Conservation (phyloP, 1,140 invertebrate species). For the Brachionus angularis region DNA sequence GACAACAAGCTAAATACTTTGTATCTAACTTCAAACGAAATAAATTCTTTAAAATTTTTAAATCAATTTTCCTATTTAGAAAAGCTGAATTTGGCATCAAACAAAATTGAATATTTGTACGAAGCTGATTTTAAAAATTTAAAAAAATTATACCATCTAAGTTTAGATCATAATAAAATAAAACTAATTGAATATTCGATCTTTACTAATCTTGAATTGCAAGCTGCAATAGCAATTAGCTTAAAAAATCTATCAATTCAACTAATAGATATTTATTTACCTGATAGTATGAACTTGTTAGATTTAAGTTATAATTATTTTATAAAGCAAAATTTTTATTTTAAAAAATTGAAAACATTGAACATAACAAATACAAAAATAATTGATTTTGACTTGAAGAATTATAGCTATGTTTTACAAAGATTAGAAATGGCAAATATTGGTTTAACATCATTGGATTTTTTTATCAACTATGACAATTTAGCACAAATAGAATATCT, state of each 20-base stretch:
- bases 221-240: too few species aligned
- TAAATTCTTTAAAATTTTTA: too few species aligned
- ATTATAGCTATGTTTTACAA: too few species aligned
- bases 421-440: constrained; percentile 22
- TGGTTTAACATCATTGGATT: neutral
- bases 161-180: neutral
- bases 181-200: neutral
- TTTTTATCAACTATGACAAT: too few species aligned
- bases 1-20: too few species aligned
- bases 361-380: too few species aligned
- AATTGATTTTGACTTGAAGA: neutral
- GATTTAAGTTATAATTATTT: too few species aligned
- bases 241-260: neutral
- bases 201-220: neutral
- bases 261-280: neutral
- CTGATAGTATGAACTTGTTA: too few species aligned
- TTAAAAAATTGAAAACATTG: too few species aligned
- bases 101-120: neutral
- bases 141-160: neutral
- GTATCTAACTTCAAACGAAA: too few species aligned
- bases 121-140: neutral
- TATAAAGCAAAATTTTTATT: too few species aligned
- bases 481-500: too few species aligned
- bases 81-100: neutral
- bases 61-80: neutral